Conservation (phyloP, 2,113 vertebrate species). For the Plectropomus leopardus region DNA sequence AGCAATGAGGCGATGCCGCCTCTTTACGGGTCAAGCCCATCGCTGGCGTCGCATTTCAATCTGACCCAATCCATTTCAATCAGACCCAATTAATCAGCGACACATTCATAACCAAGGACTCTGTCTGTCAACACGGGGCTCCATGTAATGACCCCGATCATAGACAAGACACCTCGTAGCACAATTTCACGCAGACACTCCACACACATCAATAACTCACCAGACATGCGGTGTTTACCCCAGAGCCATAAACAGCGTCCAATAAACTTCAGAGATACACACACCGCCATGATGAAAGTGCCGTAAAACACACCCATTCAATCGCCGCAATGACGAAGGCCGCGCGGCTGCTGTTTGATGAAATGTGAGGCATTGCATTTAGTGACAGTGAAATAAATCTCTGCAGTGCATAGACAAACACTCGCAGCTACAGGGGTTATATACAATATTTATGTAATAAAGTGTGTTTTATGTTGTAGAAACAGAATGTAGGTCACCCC, state of each 20-base stretch:
- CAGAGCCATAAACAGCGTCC: conserved; percentile 21
- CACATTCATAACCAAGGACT: conserved; percentile 45
- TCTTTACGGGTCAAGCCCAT: conserved; percentile 47
- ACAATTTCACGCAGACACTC: conserved; percentile 21
- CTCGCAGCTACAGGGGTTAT: neutral
- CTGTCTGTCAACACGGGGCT: conserved; percentile 20
- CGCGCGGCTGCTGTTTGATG: conserved; percentile 7
- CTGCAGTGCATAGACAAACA: neutral
- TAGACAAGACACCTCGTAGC: conserved; percentile 18
- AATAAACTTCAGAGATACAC: conserved; percentile 42
- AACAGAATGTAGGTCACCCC: conserved; percentile 36
- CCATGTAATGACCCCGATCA: conserved; percentile 10
- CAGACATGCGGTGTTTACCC: conserved; percentile 1
- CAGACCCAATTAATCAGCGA: conserved; percentile 65
- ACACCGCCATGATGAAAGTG: conserved; percentile 21
- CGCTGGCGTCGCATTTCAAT: conserved; percentile 43
- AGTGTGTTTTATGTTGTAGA: conserved; percentile 31
- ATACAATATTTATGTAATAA: conserved; percentile 5
- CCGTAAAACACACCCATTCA: conserved; percentile 1
- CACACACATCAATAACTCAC: conserved; percentile 28
- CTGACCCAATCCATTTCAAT: conserved; percentile 61
- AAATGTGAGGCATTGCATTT: conserved; percentile 11
- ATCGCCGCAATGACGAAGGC: conserved; percentile 6
- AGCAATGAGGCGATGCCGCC: conserved; percentile 32
- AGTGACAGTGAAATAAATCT: conserved; percentile 24